Base-by-base conservation (phyloP, 1,140 invertebrate genomes). In the Gryon sp. region DNA sequence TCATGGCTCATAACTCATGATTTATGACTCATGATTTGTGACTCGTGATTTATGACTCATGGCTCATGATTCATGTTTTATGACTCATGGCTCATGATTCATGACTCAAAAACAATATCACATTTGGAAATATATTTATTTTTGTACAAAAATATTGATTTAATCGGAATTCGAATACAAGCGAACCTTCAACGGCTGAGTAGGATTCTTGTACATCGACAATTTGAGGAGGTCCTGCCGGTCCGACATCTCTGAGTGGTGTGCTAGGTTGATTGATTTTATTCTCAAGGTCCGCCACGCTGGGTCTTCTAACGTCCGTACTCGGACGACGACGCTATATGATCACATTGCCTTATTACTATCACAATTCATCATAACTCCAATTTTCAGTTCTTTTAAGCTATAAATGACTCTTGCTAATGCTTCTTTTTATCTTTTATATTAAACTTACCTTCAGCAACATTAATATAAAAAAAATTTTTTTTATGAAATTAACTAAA, bases 201-300 rank as follows among this genome's bases (percentile, higher is more conserved):
- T 97, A 96, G 78, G 93, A 97, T 85, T 97, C 95, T 87, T 95
- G 93, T 4, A 96, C 93, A 86, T 97, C 95, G 46, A 97, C 93
- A 86, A 98, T 97, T 46, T 92, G 90, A 18, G 96, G 96, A 68
- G 95, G 93, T 68, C 96, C 95, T 73, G 91, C 91, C 81, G 92
- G 89, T 53, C 96, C 96, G 43, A 92, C 88, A 81, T 94, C 90
- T 84, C 92, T 92, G 24, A 98, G 88, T 18, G 96, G 96, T 59
- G 95, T 95, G n/a, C 95, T 97, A 41, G 95, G 94, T 85, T 96
- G 95, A 86, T 97, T 95, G 83, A 97, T 95, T 70, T 92, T 91
- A 85, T 96, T 95, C 87, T 97, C 95, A 69, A 97, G 90, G 86
- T 97, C 96, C 80, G 95, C 94, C 77, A 97, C 91, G 83, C 95